Conservation (phyloP, 2,797 vertebrate genomes). For the Rhynchonycteris naso region DNA sequence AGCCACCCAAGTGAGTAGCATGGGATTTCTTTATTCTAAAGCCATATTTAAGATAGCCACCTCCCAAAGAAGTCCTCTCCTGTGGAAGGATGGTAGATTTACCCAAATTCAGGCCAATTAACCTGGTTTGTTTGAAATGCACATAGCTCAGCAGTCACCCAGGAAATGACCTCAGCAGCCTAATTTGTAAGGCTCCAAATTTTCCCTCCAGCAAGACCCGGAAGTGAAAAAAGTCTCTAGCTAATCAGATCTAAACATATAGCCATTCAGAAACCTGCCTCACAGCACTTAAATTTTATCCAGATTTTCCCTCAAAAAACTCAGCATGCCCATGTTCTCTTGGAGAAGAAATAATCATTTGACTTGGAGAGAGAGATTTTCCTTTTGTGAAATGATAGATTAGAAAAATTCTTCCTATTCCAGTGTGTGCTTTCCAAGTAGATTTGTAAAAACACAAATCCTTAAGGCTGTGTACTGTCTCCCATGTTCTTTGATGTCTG, state of each 20-base stretch:
- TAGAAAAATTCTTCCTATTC: slow-evolving; percentile 11
- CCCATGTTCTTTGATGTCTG: background rate
- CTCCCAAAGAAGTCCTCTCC: background rate
- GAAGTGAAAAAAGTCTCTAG: background rate
- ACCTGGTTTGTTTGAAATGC: slow-evolving; percentile 48
- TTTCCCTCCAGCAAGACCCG: background rate
- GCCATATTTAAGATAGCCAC: slow-evolving; percentile 20
- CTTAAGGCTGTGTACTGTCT: background rate
- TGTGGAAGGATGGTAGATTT: background rate
- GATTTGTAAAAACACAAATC: slow-evolving; percentile 11
- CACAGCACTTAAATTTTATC: background rate
- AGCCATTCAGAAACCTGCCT: background rate
- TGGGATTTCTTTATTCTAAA: slow-evolving; percentile 35
- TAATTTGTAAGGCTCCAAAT: background rate
- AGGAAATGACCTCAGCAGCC: slow-evolving; percentile 26
- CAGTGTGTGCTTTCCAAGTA: background rate
- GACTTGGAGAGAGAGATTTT: background rate
- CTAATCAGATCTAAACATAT: background rate
- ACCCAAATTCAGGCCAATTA: slow-evolving; percentile 20
- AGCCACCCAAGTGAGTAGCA: background rate
- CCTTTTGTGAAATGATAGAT: slow-evolving; percentile 47
- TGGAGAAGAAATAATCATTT: slow-evolving; percentile 7
- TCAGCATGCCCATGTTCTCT: background rate
- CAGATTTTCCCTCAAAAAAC: background rate
- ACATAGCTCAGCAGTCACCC: background rate